phyloP scores from a whole-genome alignment of 2,797 vertebrate genomes.

The Phrynocephalus guinanensis region DNA sequence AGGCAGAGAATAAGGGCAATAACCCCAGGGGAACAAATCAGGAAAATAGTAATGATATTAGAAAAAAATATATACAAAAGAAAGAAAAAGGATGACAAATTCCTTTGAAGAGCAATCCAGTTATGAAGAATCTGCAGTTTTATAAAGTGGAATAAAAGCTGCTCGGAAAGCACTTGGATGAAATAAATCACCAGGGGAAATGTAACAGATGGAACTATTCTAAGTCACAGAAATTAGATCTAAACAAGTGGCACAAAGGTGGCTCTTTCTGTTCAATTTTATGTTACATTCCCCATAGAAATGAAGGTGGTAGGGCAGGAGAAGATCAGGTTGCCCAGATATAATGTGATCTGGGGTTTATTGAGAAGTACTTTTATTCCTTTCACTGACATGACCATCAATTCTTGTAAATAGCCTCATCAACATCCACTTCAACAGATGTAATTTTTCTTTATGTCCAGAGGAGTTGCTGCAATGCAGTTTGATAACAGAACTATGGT shows the following conservation, averaged over 20 bases:
- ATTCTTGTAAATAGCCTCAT: not conserved
- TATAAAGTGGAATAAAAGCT: too few relatives aligned
- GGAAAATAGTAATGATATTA: too few relatives aligned
- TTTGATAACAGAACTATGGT: not conserved
- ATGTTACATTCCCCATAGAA: not conserved
- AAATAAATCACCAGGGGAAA: too few relatives aligned
- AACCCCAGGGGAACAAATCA: not conserved
- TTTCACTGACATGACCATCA: not conserved
- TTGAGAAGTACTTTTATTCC: not conserved
- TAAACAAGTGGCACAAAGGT: not conserved
- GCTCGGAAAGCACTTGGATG: too few relatives aligned
- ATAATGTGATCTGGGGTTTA: too few relatives aligned
- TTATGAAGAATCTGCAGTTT: too few relatives aligned
- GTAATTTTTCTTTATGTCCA: not conserved
- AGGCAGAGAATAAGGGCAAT: not conserved
- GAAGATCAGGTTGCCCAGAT: not conserved
- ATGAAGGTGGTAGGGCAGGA: not conserved
- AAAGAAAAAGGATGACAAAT: too few relatives aligned
- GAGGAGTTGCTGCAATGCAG: not conserved
- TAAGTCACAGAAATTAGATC: too few relatives aligned
- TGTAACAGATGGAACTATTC: too few relatives aligned
- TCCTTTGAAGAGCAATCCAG: too few relatives aligned
- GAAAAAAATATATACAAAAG: too few relatives aligned
- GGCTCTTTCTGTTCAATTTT: not conserved
- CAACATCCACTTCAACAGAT: not conserved